Evolutionary conservation across 2,797 vertebrate genomes (phyloP), one percentile per base, ranked within the genome.

Genomic region (Philypnodon macrostomus): DNA sequence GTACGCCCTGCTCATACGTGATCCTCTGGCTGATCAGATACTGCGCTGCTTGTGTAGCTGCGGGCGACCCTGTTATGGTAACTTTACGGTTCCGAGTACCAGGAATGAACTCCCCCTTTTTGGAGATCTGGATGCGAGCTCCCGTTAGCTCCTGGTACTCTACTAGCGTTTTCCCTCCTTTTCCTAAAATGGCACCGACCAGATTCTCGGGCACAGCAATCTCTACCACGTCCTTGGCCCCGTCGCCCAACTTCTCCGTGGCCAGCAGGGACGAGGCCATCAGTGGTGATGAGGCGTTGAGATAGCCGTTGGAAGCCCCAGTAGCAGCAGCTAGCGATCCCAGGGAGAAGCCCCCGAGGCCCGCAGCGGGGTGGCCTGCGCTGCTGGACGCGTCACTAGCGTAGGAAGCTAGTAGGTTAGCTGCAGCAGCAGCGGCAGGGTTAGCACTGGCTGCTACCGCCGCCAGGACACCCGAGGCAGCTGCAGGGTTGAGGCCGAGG

Each of bases 11-110:
- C 93, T 97, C 95, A 41, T 96, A 97, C 23, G 94, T 95, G 91
- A 97, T 95, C 88, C 95, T 88, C 89, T 97, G 95, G 89, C 94
- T 94, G 91, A 97, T 97, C 86, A 97, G 91, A 90, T 95, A 97
- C 88, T 97, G 95, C 40, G 95, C 95, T 57, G 95, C 95, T 86
- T 97, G 95, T 27, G 94, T 96, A 58, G 95, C 93, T 23, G 93
- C 94, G 16, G 93, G 93, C 21, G 94, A 93, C 85, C 94, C 94
- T 47, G 94, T 95, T 87, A 97, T 97, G 87, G 93, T 97, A 78
- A 96, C 95, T 90, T 94, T 94, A 85, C 95, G 93, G 91, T 95
- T 97, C 89, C 95, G 92, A 77, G 95, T 97, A 86, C 95, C 95
- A 54, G 95, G 95, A 83, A 97, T 93, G 87, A 97, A 97, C 83